Percentiles rank a stretch among this genome's conserved stretches.
Evolutionary conservation across 1,140 invertebrate genomes (phyloP).

Genomic region (Drosophila albomicans): DNA sequence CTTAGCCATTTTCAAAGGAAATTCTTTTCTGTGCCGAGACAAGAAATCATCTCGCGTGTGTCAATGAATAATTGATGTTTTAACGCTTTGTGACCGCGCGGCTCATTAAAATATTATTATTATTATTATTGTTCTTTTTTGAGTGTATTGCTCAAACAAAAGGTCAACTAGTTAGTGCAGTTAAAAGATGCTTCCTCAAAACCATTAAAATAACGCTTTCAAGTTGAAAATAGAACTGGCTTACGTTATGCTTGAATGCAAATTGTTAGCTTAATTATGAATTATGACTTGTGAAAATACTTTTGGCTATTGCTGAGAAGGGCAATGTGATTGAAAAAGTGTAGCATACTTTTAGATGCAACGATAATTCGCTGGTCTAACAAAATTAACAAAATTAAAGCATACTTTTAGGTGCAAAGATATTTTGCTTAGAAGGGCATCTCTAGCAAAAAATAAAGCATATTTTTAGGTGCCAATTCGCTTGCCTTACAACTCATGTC

Average conservation of each 20-base stretch:
- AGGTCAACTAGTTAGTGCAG: slow-evolving; percentile 5
- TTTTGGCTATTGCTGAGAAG: too few relatives aligned
- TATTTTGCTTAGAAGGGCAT: too few relatives aligned
- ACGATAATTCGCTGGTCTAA: not conserved
- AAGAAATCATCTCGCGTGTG: not conserved
- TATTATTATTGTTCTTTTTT: not conserved
- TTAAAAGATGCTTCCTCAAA: slow-evolving; percentile 3
- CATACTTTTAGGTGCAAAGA: slow-evolving; percentile 5
- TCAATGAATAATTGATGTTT: slow-evolving; percentile 1
- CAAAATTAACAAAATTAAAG: not conserved
- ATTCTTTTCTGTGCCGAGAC: not conserved
- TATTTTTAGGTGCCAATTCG: slow-evolving; percentile 11
- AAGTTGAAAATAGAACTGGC: not conserved
- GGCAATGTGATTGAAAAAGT: not conserved
- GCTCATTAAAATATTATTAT: slow-evolving; percentile 3
- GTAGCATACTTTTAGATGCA: slow-evolving; percentile 6
- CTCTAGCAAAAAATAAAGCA: too few relatives aligned
- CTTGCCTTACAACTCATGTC: not conserved
- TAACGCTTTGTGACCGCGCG: not conserved
- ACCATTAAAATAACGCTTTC: slow-evolving; percentile 2
- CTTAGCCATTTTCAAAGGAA: slow-evolving; percentile 13
- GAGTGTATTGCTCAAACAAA: not conserved
- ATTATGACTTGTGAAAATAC: too few relatives aligned
- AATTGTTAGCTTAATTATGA: not conserved
- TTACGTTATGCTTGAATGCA: not conserved